phyloP scores from a whole-genome alignment of 2,888 invertebrate genomes.

The Drosophila villosipedis region DNA sequence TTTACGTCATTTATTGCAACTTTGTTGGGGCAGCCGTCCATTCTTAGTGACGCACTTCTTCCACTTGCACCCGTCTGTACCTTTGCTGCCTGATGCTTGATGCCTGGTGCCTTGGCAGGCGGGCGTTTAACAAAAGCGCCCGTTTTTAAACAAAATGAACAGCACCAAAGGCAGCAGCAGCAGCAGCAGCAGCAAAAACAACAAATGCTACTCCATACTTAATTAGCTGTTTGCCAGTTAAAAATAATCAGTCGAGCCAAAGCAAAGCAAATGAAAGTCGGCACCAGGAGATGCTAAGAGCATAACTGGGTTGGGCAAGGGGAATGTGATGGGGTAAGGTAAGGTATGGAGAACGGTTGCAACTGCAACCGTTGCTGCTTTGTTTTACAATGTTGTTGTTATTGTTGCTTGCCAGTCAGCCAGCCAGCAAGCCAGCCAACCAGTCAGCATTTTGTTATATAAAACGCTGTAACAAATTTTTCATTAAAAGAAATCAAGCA shows the following conservation, averaged over 20 bases:
- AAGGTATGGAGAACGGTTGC: conserved; percentile 22
- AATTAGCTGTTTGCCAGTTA: conserved; percentile 82
- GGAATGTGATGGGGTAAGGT: background rate
- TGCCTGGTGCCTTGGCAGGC: conserved; percentile 13
- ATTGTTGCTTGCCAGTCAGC: conserved; percentile 43
- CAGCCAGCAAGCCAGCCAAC: conserved; percentile 1
- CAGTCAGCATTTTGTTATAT: conserved; percentile 76
- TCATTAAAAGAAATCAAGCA: conserved; percentile 80
- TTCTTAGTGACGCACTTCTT: conserved; percentile 35
- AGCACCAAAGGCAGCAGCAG: conserved; percentile 29
- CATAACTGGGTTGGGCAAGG: conserved; percentile 21
- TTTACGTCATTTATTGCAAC: conserved; percentile 82
- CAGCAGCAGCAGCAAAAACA: conserved; percentile 30
- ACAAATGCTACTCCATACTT: conserved; percentile 79
- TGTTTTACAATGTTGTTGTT: conserved; percentile 69
- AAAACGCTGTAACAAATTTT: conserved; percentile 78
- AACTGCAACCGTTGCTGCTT: conserved; percentile 52
- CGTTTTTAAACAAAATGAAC: conserved; percentile 42
- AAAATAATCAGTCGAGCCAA: conserved; percentile 78
- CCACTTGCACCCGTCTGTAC: conserved; percentile 59
- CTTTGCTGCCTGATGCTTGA: conserved; percentile 19
- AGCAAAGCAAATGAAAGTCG: conserved; percentile 80
- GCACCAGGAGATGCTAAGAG: conserved; percentile 65
- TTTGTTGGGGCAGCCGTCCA: conserved; percentile 60
- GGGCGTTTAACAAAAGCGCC: conserved; percentile 31